These are phyloP conservation scores for Charadrius vociferus DNA, from an alignment of 2,113 vertebrate species.

Conservation along the genomic window DNA sequence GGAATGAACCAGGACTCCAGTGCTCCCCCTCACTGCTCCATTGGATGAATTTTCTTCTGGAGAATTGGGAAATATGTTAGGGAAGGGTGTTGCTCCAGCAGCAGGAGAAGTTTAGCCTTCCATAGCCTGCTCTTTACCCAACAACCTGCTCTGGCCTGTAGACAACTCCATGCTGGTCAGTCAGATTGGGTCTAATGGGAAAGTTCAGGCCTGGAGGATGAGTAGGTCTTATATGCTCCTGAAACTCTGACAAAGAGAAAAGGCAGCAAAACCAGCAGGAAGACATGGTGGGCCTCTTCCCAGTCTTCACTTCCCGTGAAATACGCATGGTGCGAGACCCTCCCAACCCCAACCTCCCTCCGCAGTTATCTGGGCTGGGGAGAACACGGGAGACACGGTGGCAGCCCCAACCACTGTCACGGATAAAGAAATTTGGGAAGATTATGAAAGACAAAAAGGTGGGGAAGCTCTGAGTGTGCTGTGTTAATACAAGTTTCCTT, in stretches of 20 bases:
- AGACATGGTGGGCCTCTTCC: background rate
- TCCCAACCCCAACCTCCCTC: background rate
- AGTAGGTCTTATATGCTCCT: background rate
- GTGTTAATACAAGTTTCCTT: background rate
- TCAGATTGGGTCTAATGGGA: background rate
- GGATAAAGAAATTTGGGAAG: background rate
- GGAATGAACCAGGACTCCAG: background rate
- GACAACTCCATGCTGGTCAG: rapidly evolving
- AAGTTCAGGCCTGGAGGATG: background rate
- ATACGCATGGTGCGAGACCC: rapidly evolving
- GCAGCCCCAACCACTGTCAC: background rate
- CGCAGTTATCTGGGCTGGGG: background rate
- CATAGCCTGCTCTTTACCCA: background rate
- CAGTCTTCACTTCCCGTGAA: background rate
- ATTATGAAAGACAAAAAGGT: background rate
- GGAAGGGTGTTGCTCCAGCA: background rate
- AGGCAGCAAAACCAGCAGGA: background rate
- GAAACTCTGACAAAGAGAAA: background rate
- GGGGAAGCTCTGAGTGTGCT: background rate
- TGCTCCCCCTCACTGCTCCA: background rate
- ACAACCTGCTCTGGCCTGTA: background rate
- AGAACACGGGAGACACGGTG: rapidly evolving
- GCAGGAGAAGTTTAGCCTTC: background rate
- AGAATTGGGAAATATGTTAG: background rate
- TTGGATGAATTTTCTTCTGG: background rate